Conservation (phyloP, 2,888 invertebrate genomes). For the Eustalomyia histrio region DNA sequence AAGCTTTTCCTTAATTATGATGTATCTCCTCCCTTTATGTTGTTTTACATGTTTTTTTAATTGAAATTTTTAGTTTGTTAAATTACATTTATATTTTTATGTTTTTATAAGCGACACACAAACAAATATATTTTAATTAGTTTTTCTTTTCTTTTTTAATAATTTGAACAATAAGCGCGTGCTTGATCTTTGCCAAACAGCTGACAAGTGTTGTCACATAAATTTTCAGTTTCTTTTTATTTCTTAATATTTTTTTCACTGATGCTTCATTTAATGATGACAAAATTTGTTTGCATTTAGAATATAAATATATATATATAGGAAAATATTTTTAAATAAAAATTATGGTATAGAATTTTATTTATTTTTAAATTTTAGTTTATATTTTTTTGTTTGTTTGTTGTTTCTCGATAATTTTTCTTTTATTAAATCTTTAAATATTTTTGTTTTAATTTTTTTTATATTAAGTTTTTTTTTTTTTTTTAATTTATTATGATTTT, state of each 20-base stretch:
- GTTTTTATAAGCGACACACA: background rate
- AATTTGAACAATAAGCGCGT: conserved; percentile 14
- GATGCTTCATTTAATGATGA: conserved; percentile 16
- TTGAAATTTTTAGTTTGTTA: background rate
- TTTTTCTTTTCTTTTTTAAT: background rate
- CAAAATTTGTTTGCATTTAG: conserved; percentile 6
- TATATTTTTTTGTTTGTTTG: background rate
- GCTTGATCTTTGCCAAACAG: conserved; percentile 36
- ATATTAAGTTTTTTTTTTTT: conserved; percentile 29
- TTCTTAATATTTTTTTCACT: background rate
- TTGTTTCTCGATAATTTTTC: conserved; percentile 2
- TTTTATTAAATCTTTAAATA: background rate
- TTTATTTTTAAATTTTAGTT: conserved; percentile 13
- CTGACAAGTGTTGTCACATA: conserved; percentile 35
- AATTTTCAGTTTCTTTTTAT: conserved; percentile 13
- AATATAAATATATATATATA: too few relatives aligned
- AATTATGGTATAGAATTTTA: background rate
- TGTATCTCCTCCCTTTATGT: background rate
- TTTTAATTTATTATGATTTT: conserved; percentile 9
- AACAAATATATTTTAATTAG: background rate
- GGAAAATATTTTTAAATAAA: background rate
- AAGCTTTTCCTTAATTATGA: background rate
- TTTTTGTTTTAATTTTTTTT: conserved; percentile 1
- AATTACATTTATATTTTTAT: conserved; percentile 1
- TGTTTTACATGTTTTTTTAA: background rate